These are phyloP conservation scores for Cyclargus thomasi DNA, from an alignment of 1,140 invertebrate species.

Conservation along the genomic window DNA sequence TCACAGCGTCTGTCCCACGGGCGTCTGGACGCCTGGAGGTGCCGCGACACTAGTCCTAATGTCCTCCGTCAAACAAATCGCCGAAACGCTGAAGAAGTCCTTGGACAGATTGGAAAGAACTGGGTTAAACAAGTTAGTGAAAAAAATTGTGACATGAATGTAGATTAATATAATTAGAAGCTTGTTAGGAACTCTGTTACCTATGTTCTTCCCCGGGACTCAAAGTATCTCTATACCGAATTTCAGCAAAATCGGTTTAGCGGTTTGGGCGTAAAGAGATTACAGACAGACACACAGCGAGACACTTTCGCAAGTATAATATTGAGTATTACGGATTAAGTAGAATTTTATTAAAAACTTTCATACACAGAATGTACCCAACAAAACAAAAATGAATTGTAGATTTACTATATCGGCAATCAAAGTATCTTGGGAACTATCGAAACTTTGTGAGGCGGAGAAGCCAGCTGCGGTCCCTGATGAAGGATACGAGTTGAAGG, in stretches of 20 bases:
- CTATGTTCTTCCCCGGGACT: too few species aligned
- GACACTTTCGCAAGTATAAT: too few species aligned
- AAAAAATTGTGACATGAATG: too few species aligned
- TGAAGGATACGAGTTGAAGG: slow-evolving; percentile 62
- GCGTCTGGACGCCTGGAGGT: slow-evolving; percentile 52
- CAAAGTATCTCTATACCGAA: too few species aligned
- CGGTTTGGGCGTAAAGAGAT: too few species aligned
- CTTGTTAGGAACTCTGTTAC: too few species aligned
- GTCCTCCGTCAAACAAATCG: slow-evolving; percentile 52
- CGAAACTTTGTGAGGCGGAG: slow-evolving; percentile 29
- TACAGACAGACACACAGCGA: too few species aligned
- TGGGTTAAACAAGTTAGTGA: slow-evolving; percentile 56
- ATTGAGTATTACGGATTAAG: too few species aligned
- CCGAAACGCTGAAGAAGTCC: slow-evolving; percentile 51
- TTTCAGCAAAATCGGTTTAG: too few species aligned
- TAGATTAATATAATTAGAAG: too few species aligned
- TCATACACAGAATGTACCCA: too few species aligned
- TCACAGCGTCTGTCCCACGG: slow-evolving; percentile 63
- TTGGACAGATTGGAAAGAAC: slow-evolving; percentile 41
- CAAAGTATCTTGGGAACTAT: slow-evolving; percentile 57
- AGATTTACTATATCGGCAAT: slow-evolving; percentile 50
- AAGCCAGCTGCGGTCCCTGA: slow-evolving; percentile 45
- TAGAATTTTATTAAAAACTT: too few species aligned
- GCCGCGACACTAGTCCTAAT: slow-evolving; percentile 44
- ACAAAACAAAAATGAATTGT: not conserved